Conservation (phyloP, 2,113 vertebrate genomes). For the Lethenteron reissneri region DNA sequence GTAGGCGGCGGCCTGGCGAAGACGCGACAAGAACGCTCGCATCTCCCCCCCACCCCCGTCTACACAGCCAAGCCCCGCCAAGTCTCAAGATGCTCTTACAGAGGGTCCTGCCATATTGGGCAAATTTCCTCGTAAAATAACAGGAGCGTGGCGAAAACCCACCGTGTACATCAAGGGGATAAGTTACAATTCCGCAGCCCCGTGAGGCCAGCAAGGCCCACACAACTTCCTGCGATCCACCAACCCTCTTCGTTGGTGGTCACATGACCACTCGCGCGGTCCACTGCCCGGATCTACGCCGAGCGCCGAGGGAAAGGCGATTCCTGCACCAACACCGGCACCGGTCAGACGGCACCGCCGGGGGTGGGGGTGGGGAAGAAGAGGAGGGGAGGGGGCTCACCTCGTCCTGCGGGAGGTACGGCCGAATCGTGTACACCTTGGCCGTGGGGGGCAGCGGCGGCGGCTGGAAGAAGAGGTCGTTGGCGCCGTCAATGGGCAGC, state of each 20-base stretch:
- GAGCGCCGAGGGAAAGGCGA: too few relatives aligned
- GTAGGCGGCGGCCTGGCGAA: constrained; percentile 53
- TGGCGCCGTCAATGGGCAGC: constrained; percentile 96
- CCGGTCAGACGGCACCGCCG: neutral
- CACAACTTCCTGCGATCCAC: neutral
- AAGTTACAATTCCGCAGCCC: neutral
- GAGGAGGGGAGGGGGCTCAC: constrained; percentile 27
- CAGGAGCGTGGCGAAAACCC: neutral
- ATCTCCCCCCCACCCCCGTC: neutral
- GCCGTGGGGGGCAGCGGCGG: constrained; percentile 81
- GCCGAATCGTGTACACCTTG: constrained; percentile 90
- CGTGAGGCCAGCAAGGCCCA: neutral
- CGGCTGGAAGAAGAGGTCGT: constrained; percentile 98
- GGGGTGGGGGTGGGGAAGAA: constrained; percentile 12
- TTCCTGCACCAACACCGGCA: neutral
- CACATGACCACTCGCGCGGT: too few relatives aligned
- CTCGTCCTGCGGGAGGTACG: constrained; percentile 91
- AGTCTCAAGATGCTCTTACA: constrained; percentile 6
- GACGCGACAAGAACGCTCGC: neutral
- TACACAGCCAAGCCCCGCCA: neutral
- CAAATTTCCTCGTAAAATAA: neutral
- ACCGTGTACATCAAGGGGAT: neutral
- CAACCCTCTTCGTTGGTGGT: too few relatives aligned
- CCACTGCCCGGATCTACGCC: too few relatives aligned
- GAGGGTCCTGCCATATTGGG: neutral